These are phyloP conservation scores for Periphyllus acericola DNA, from an alignment of 2,888 invertebrate species.

Conservation along the genomic window DNA sequence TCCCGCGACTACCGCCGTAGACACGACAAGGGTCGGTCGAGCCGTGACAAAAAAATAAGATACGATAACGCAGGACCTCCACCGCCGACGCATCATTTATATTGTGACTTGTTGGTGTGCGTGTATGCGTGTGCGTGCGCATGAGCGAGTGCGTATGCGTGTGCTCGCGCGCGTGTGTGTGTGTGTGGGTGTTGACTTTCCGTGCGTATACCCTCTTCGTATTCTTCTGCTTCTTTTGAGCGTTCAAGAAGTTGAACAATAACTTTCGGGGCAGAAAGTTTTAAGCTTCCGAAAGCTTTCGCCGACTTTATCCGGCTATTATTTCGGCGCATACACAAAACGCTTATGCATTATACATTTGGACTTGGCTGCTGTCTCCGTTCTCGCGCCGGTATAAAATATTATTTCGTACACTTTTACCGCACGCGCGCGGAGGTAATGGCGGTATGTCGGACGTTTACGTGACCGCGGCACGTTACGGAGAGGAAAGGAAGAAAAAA, in stretches of 20 bases:
- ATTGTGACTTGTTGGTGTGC: no score
- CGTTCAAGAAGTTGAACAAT: constrained; percentile 56
- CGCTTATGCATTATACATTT: constrained; percentile 61
- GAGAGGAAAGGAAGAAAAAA: not conserved
- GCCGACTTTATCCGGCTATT: constrained; percentile 59
- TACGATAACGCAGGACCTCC: not conserved
- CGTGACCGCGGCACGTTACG: constrained; percentile 51
- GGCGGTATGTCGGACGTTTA: constrained; percentile 52
- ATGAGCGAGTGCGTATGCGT: not conserved
- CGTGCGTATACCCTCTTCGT: constrained; percentile 12
- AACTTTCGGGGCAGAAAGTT: constrained; percentile 56
- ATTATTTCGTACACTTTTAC: constrained; percentile 53
- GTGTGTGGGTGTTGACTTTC: not conserved
- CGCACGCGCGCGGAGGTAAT: constrained; percentile 14
- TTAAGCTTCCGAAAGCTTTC: constrained; percentile 61
- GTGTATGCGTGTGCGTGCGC: not conserved
- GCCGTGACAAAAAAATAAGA: constrained; percentile 16
- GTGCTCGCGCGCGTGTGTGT: constrained; percentile 1
- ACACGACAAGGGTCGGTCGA: not conserved
- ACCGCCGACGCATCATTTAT: no score
- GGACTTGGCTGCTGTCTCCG: constrained; percentile 56
- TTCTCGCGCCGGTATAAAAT: constrained; percentile 46
- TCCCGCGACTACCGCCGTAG: not conserved
- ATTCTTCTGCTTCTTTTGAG: constrained; percentile 42
- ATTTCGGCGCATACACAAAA: constrained; percentile 57